Percentiles rank a stretch among this genome's conserved stretches.
Evolutionary conservation across 2,888 invertebrate genomes (phyloP).

Genomic region (Molanna angustata): DNA sequence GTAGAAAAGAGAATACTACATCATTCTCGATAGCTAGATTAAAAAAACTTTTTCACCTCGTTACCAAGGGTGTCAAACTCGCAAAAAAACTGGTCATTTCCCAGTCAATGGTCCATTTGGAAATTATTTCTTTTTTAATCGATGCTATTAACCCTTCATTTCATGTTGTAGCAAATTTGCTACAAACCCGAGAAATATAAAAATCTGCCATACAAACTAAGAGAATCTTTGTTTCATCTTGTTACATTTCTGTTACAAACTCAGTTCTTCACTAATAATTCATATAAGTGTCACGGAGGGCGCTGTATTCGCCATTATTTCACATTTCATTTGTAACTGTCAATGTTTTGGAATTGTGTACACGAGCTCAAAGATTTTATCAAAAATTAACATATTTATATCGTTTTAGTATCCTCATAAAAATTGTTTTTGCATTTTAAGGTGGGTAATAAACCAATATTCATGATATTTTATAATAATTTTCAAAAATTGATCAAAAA

Average conservation of each 20-base stretch:
- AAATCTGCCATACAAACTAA: too few relatives aligned
- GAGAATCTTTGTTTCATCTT: too few relatives aligned
- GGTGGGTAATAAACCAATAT: not conserved
- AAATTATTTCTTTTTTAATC: too few relatives aligned
- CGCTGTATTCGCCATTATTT: not conserved
- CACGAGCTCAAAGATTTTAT: not conserved
- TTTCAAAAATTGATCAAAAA: not conserved
- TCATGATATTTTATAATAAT: not conserved
- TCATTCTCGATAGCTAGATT: not conserved
- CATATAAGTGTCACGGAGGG: not conserved
- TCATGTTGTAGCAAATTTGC: not conserved
- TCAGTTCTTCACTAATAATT: too few relatives aligned
- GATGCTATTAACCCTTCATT: not conserved
- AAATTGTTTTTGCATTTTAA: not conserved
- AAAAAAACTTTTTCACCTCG: not conserved
- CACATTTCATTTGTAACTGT: not conserved
- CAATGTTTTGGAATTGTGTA: not conserved
- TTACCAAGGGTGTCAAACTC: not conserved
- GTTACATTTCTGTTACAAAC: too few relatives aligned
- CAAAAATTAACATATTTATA: not conserved
- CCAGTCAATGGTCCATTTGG: too few relatives aligned
- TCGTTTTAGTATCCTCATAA: not conserved
- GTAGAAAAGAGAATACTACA: too few relatives aligned
- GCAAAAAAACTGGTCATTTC: too few relatives aligned
- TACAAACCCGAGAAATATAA: too few relatives aligned